These are phyloP conservation scores for Rhopalosiphum nymphaeae DNA, from an alignment of 2,888 invertebrate species.

Conservation along the genomic window DNA sequence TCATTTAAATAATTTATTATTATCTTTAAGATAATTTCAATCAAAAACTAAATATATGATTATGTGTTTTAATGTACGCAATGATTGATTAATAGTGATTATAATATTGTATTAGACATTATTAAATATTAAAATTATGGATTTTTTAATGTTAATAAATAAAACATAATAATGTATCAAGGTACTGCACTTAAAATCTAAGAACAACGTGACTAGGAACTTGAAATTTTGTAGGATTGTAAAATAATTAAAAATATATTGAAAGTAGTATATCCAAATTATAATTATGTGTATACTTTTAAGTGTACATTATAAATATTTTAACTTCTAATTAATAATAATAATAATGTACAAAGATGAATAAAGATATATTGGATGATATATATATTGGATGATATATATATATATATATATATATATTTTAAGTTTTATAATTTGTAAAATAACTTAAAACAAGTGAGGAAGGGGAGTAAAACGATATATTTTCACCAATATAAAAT, in stretches of 20 bases:
- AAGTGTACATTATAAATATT: background rate
- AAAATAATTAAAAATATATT: background rate
- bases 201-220: background rate
- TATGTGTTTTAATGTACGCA: background rate
- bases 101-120: background rate
- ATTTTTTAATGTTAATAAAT: background rate
- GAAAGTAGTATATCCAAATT: background rate
- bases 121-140: background rate
- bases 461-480: background rate
- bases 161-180: background rate
- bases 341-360: background rate
- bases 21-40: background rate
- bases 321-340: background rate
- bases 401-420: background rate
- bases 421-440: background rate
- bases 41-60: background rate
- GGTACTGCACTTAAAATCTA: background rate
- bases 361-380: too few species aligned
- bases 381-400: too few species aligned
- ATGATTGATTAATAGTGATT: background rate
- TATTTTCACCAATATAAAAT: background rate
- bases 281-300: background rate
- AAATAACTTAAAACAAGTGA: background rate
- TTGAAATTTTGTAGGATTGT: background rate
- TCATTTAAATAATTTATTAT: background rate